These are phyloP conservation scores for Drosophila demipolita DNA, from an alignment of 2,888 invertebrate species.

Conservation along the genomic window DNA sequence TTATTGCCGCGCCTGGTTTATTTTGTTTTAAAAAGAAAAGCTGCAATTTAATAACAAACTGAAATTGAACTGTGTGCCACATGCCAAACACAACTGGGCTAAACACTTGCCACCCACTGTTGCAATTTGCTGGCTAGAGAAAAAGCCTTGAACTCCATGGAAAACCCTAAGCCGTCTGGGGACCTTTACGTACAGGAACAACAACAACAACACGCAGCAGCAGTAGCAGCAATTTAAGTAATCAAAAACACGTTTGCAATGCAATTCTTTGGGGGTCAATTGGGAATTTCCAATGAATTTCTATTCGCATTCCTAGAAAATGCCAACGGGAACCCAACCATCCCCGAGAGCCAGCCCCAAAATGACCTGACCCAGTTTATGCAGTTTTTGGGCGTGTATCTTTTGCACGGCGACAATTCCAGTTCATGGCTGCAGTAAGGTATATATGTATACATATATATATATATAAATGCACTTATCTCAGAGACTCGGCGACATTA, in stretches of 20 bases:
- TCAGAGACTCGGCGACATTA: slow-evolving; percentile 16
- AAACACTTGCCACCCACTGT: slow-evolving; percentile 22
- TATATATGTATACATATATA: neutral
- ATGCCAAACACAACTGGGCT: slow-evolving; percentile 9
- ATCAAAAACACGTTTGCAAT: slow-evolving; percentile 69
- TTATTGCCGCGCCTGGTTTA: slow-evolving; percentile 32
- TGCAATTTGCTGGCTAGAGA: slow-evolving; percentile 23
- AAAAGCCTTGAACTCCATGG: slow-evolving; percentile 72
- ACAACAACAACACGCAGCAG: neutral
- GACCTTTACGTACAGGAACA: slow-evolving; percentile 7
- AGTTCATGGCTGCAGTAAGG: slow-evolving; percentile 76
- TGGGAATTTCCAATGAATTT: slow-evolving; percentile 71
- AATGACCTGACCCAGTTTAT: slow-evolving; percentile 77
- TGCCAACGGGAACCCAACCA: neutral
- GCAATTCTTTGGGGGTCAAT: slow-evolving; percentile 51
- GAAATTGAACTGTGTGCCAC: slow-evolving; percentile 42
- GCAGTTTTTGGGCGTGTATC: slow-evolving; percentile 78
- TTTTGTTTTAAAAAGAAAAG: slow-evolving; percentile 7
- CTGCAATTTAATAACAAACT: slow-evolving; percentile 44
- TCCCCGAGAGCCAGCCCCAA: neutral
- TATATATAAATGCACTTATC: slow-evolving; percentile 11
- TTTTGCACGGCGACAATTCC: slow-evolving; percentile 59
- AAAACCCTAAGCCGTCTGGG: slow-evolving; percentile 40
- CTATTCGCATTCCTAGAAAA: slow-evolving; percentile 55
- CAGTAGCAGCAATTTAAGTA: slow-evolving; percentile 25